Percentiles rank a stretch among this genome's conserved stretches.
Conservation (phyloP, 2,888 invertebrate species). For the Celastrina argiolus region DNA sequence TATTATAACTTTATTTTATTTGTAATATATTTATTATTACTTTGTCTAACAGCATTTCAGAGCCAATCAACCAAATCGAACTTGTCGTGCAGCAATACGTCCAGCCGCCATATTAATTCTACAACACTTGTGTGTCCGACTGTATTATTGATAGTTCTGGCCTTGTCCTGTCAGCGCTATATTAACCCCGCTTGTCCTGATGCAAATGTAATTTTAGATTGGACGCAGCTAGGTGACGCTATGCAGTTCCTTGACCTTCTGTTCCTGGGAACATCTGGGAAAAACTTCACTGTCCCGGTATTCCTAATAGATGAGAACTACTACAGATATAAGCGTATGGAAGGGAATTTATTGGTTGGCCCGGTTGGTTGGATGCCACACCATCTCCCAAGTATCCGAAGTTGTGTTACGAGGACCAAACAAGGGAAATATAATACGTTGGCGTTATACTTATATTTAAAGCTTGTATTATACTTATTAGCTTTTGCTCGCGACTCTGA, state of each 20-base stretch:
- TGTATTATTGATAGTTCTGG: slow-evolving; percentile 31
- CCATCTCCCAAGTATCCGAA: too few species aligned
- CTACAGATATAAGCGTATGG: too few species aligned
- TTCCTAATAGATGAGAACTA: not conserved
- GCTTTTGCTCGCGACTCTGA: too few species aligned
- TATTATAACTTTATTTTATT: too few species aligned
- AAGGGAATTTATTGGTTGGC: too few species aligned
- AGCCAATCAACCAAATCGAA: not conserved
- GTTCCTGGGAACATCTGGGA: not conserved
- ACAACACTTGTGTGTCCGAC: slow-evolving; percentile 14
- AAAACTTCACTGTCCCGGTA: not conserved
- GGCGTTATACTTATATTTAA: too few species aligned
- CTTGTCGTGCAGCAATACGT: not conserved
- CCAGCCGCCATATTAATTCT: not conserved
- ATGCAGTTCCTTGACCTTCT: slow-evolving; percentile 28
- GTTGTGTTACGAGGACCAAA: too few species aligned
- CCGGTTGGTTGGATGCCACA: too few species aligned
- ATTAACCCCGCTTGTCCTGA: slow-evolving; percentile 46
- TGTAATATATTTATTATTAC: too few species aligned
- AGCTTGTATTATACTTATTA: too few species aligned
- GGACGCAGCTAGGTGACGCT: slow-evolving; percentile 38
- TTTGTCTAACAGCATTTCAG: not conserved
- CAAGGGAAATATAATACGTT: too few species aligned
- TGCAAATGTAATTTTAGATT: slow-evolving; percentile 40
- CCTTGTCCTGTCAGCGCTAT: slow-evolving; percentile 51